Base-by-base conservation (phyloP, 2,888 invertebrate genomes). In the Drosophila stalkeri region DNA sequence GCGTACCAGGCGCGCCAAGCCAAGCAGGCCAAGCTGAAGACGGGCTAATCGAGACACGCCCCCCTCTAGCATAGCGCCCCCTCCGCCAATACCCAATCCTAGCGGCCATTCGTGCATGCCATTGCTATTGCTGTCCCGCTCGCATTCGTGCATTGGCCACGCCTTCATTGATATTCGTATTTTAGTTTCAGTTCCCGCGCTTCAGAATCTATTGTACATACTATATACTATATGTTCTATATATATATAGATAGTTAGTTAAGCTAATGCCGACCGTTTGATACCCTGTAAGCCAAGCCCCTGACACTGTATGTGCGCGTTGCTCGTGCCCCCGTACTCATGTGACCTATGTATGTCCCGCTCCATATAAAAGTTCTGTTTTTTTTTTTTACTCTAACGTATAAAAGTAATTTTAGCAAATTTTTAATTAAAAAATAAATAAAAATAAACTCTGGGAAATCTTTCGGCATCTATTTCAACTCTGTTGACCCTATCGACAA, bases 1-100 rank as follows among this genome's bases (percentile, higher is more conserved):
- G 90, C 86, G 2, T 82, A 77, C 44, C 20, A 52, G 67, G 66
- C 70, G 18, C 75, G 82, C 2, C 43, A 35, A 3, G 51, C 64
- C 31, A 64, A 49, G 1, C 75, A 60, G 18, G 35, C 46, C 23
- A 75, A 77, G 47, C 66, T 71, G 2, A 77, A 77, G 35, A 75
- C 72, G 20, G 61, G 76, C 54, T 77, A 77, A 64, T 27, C 20
- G 14, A 3, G 27, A 20, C 27, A 41, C 20, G 18, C 64, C 11
- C 18, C 27, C 16, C 12, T 14, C 9, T 47, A 9, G 20, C 14
- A 35, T 7, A 18, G 51, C 16, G 9, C 27, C 27, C 16, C 16
- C n/a, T 14, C 16, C 47, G 14, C 11, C 57, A 1, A 12, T 14
- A 27, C 27, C 27, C 6, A 27, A 27, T 27, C 27, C 27, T 44